A percentile compares a stretch with the other conserved stretches of the same genome.
These are phyloP conservation scores for Campylorhamphus procurvoides DNA, from an alignment of 2,113 vertebrate genomes.

Conservation along the genomic window DNA sequence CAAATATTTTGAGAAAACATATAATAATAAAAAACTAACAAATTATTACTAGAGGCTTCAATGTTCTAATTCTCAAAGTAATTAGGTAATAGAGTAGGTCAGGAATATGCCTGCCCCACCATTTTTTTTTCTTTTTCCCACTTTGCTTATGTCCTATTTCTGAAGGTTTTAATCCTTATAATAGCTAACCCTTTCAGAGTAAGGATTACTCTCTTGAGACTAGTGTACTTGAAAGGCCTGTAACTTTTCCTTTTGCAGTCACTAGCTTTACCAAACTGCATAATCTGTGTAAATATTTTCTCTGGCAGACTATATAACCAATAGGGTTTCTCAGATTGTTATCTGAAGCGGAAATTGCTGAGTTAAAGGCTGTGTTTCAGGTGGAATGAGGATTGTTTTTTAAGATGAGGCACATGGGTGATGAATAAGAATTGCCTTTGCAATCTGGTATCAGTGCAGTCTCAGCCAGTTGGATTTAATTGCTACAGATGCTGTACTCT, in stretches of 20 bases:
- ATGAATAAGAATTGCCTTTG: neutral
- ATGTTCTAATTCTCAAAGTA: neutral
- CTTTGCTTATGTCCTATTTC: neutral
- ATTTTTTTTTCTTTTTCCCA: neutral
- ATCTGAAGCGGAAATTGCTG: neutral
- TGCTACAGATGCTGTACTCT: fast-evolving
- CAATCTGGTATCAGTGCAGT: neutral
- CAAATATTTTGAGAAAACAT: neutral
- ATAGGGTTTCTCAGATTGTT: neutral
- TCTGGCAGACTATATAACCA: neutral
- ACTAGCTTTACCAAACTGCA: neutral
- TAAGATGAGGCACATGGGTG: neutral
- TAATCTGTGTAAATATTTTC: neutral
- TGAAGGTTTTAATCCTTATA: neutral
- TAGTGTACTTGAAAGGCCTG: neutral
- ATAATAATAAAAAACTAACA: neutral
- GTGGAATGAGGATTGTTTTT: neutral
- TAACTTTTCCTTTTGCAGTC: neutral
- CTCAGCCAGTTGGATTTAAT: neutral
- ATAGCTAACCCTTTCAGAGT: neutral
- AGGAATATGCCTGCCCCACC: neutral
- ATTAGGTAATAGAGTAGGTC: neutral
- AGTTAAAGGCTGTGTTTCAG: neutral
- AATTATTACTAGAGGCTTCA: neutral
- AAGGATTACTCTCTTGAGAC: neutral